Evolutionary conservation across 2,797 vertebrate genomes (phyloP), one percentile per base, ranked within the genome.

Genomic region (Sebastes goodei): DNA sequence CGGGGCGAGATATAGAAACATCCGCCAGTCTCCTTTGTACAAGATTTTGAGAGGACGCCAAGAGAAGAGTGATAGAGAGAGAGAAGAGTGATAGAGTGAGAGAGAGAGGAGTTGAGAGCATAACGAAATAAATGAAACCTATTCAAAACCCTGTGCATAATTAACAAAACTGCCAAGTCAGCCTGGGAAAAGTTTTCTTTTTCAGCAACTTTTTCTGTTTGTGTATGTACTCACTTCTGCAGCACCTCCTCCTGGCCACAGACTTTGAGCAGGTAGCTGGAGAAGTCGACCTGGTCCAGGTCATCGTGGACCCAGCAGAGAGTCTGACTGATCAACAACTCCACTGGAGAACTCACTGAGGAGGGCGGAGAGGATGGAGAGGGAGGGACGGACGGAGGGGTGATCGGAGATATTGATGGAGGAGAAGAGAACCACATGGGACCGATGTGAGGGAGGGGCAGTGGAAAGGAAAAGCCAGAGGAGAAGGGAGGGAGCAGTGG

Each of bases 301-400:
- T 99, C 98, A 90, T 99, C 98, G 8, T 99, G 98, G 53, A 97
- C 97, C 98, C 98, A 99, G 89, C 98, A 99, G 78, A 99, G 96
- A 25, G 98, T 99, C 94, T 99, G 98, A 94, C 98, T 98, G 93
- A 99, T 98, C 84, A 99, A 90, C 86, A 99, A 93, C 93, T 99
- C 98, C 82, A 99, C 97, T 21, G 98, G 97, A 87, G 98, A 99
- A 90, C 97, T 99, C 95, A 98, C 98, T 99, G 95, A 88, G 74
- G 83, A 38, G 69, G 64, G 73, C 80, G 92, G 46, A 85, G 53
- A 88, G 8, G 35, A 74, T 3, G 29, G 33, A 8, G 23, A 25
- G 3, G 64, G 42, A 6, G 52, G 3, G 8, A 32, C 33, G 10
- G 32, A 76, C 14, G 67, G 74, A 62, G 15, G 38, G 42, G 11